Evolutionary conservation across 2,113 vertebrate genomes (phyloP).

Genomic region (Rhabdomys dilectus): DNA sequence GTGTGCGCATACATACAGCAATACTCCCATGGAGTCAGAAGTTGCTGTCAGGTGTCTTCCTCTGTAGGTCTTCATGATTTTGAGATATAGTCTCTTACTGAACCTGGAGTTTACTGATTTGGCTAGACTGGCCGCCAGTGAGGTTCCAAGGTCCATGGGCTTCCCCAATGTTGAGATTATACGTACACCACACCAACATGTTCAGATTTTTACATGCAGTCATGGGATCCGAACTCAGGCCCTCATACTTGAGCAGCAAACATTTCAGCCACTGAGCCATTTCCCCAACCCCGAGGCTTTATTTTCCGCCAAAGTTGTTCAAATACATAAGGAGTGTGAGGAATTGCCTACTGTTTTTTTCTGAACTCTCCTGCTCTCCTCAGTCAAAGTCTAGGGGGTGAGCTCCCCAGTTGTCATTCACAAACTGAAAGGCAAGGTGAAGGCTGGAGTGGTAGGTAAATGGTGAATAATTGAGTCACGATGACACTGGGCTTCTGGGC

Average conservation of each 20-base stretch:
- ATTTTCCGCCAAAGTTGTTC: background rate
- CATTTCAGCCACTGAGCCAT: background rate
- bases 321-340: background rate
- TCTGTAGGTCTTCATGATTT: background rate
- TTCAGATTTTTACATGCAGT: too few relatives aligned
- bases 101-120: background rate
- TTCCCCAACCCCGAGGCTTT: background rate
- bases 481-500: constrained; percentile 54
- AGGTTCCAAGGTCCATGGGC: background rate
- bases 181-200: background rate
- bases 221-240: background rate
- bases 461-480: constrained; percentile 72
- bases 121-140: background rate
- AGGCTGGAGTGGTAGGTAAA: constrained; percentile 59
- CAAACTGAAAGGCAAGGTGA: constrained; percentile 37
- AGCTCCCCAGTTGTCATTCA: background rate
- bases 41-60: background rate
- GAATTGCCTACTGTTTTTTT: background rate
- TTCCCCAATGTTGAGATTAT: background rate
- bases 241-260: background rate
- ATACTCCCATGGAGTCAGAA: too few relatives aligned
- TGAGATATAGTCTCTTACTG: background rate
- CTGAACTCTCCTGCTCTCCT: background rate
- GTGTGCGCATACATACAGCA: too few relatives aligned
- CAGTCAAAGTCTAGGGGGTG: background rate